These are phyloP conservation scores for Tinamus major DNA, from an alignment of 2,797 vertebrate genomes.

Conservation along the genomic window DNA sequence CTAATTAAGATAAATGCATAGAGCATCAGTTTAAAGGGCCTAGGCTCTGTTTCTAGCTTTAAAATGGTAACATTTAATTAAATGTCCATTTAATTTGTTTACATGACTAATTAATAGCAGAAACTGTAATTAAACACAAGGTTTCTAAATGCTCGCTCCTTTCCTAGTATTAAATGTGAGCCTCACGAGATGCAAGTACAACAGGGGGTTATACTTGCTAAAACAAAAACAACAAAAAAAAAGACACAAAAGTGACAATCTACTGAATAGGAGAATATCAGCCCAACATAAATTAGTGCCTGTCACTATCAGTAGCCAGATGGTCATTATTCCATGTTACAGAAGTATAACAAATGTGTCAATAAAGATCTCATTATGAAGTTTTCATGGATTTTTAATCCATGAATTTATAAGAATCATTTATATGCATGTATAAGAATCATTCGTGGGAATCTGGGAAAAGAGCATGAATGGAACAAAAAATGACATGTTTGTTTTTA, in stretches of 20 bases:
- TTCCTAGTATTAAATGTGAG: neutral
- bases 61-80: constrained; percentile 37
- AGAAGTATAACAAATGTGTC: constrained; percentile 1
- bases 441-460: neutral
- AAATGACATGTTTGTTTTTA: neutral
- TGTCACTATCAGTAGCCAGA: constrained; percentile 24
- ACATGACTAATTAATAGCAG: constrained; percentile 22
- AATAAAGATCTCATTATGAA: constrained; percentile 7
- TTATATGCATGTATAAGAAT: neutral
- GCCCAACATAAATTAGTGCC: constrained; percentile 8
- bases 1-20: constrained; percentile 9
- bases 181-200: constrained; percentile 5
- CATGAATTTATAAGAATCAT: neutral
- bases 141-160: constrained; percentile 35
- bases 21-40: neutral
- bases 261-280: neutral
- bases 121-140: constrained; percentile 26
- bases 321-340: neutral
- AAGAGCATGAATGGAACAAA: neutral
- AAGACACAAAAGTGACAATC: neutral
- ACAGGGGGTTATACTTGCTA: neutral
- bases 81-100: constrained; percentile 38
- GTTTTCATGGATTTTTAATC: neutral
- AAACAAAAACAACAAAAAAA: neutral
- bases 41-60: neutral